phyloP scores from a whole-genome alignment of 1,140 invertebrate genomes.

The Matsumurasca onukii region DNA sequence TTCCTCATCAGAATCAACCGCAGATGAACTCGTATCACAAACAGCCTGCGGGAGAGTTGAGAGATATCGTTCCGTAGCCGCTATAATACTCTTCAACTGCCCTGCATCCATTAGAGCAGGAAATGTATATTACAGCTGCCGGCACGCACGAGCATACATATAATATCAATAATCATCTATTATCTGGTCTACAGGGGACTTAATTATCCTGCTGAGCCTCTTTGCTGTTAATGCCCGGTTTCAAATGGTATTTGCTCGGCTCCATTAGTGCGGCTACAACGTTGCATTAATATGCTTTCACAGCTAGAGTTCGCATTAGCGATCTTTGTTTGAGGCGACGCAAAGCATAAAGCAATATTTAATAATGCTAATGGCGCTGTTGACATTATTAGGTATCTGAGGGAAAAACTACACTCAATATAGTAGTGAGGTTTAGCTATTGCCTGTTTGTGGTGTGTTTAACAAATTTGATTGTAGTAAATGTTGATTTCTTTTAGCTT shows the following conservation, averaged over 20 bases:
- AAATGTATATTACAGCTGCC: neutral
- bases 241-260: neutral
- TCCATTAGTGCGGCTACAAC: neutral
- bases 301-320: neutral
- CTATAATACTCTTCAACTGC: no score
- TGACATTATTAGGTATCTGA: no score
- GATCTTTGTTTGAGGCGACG: neutral
- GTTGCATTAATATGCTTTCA: slow-evolving; percentile 1
- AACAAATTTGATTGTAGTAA: no score
- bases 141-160: no score
- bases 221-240: neutral
- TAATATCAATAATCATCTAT: neutral
- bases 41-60: no score
- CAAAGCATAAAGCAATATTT: neutral
- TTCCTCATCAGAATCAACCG: no score
- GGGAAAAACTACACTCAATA: no score
- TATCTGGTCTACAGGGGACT: neutral
- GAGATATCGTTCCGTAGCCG: no score
- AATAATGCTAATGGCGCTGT: neutral
- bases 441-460: no score
- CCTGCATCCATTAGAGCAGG: neutral
- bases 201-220: neutral
- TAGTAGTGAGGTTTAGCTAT: no score
- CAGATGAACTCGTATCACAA: no score
- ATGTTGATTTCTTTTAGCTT: no score